Evolutionary conservation across 2,113 vertebrate species (phyloP).

Genomic region (Xerus inauris): DNA sequence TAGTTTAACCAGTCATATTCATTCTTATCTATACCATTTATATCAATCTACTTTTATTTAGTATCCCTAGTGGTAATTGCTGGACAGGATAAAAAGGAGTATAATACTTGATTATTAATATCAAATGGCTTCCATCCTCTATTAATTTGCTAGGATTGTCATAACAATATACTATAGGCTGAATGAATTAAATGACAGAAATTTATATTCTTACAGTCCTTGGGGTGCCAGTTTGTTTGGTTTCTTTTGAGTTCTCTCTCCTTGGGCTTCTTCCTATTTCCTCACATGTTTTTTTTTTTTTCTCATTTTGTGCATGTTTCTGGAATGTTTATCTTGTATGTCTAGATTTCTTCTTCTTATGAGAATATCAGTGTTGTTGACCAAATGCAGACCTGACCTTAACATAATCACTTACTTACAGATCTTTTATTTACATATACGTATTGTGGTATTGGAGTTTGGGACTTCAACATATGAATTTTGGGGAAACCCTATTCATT

Average conservation of each 20-base stretch:
- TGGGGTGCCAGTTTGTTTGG: not conserved
- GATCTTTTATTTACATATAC: not conserved
- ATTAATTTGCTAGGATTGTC: not conserved
- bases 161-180: not conserved
- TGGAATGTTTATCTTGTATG: fast-evolving
- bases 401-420: not conserved
- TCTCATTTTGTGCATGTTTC: fast-evolving
- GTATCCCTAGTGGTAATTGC: not conserved
- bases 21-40: not conserved
- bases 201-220: not conserved
- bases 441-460: not conserved
- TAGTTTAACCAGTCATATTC: not conserved
- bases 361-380: not conserved
- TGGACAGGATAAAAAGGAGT: not conserved
- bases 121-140: not conserved
- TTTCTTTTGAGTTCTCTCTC: not conserved
- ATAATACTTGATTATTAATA: not conserved
- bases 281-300: fast-evolving
- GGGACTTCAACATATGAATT: not conserved
- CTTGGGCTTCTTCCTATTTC: not conserved
- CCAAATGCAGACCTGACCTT: not conserved
- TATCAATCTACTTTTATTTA: not conserved
- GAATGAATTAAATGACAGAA: not conserved
- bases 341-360: not conserved
- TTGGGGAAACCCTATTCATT: not conserved